Evolutionary conservation across 1,140 invertebrate genomes (phyloP).

Genomic region (Melanaphis sacchari): DNA sequence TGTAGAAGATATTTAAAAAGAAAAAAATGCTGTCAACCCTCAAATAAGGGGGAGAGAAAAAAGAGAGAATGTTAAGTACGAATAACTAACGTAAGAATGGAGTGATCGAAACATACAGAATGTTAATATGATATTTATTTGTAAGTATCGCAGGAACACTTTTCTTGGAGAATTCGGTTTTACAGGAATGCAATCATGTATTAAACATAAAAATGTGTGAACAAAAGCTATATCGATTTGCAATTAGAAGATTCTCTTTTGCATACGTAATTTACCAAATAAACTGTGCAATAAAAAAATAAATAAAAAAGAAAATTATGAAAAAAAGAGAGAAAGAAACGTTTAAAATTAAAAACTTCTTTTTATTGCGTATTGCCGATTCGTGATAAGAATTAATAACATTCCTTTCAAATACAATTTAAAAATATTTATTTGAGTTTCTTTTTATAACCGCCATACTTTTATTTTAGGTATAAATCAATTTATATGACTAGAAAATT

Average conservation of each 20-base stretch:
- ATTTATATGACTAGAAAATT: neutral
- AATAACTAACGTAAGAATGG: neutral
- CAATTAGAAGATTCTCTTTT: neutral
- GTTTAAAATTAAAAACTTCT: slow-evolving; percentile 47
- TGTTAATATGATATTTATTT: neutral
- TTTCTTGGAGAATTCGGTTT: neutral
- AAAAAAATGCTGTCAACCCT: neutral
- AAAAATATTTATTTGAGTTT: neutral
- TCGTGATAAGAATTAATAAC: slow-evolving; percentile 35
- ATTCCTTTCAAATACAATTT: neutral
- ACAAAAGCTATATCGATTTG: slow-evolving; percentile 4
- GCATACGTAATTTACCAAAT: neutral
- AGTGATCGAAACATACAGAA: neutral
- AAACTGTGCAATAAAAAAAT: neutral
- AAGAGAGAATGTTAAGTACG: neutral
- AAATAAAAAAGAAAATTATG: neutral
- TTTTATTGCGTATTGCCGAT: neutral
- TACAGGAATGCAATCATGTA: neutral
- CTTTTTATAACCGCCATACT: neutral
- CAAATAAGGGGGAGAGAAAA: neutral
- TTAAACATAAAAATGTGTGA: slow-evolving; percentile 8
- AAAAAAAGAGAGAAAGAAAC: neutral
- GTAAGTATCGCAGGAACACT: neutral
- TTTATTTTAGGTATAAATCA: neutral
- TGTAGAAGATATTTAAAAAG: slow-evolving; percentile 15